These are phyloP conservation scores for Oryzias melastigma DNA, from an alignment of 2,113 vertebrate genomes.

Conservation along the genomic window DNA sequence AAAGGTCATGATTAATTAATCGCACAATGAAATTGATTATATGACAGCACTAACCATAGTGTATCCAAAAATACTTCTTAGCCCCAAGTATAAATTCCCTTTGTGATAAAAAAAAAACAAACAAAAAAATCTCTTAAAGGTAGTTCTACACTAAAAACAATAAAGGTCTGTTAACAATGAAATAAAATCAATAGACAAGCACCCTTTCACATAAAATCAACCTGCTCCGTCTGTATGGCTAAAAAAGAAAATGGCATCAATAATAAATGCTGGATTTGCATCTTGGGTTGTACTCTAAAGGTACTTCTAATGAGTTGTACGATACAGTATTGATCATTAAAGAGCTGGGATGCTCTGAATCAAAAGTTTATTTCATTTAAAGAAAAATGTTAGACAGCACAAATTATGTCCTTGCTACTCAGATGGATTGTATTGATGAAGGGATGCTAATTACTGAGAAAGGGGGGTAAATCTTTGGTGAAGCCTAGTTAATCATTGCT, in stretches of 20 bases:
- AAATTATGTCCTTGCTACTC: too few relatives aligned
- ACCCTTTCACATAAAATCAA: conserved; percentile 42
- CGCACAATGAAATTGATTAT: too few relatives aligned
- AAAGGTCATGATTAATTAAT: too few relatives aligned
- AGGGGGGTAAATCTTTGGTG: too few relatives aligned
- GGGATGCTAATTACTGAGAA: too few relatives aligned
- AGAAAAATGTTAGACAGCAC: too few relatives aligned
- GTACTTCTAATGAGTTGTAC: conserved; percentile 35
- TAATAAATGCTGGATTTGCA: conserved; percentile 33
- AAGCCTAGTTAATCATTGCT: too few relatives aligned
- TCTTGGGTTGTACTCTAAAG: too few relatives aligned
- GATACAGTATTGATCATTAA: conserved; percentile 46
- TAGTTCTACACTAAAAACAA: conserved; percentile 64
- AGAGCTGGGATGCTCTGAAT: conserved; percentile 9
- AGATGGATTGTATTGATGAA: too few relatives aligned
- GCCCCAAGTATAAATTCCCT: conserved; percentile 41
- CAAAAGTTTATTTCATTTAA: too few relatives aligned
- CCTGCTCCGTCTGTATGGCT: conserved; percentile 42
- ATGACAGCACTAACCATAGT: conserved; percentile 9
- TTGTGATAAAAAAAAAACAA: conserved; percentile 46
- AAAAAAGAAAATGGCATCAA: conserved; percentile 12
- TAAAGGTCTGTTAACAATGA: conserved; percentile 66
- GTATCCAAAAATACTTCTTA: conserved; percentile 31
- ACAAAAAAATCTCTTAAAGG: conserved; percentile 64
- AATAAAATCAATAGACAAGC: conserved; percentile 61